Conservation (phyloP, 2,113 vertebrate species). For the Telmatochromis sp. region DNA sequence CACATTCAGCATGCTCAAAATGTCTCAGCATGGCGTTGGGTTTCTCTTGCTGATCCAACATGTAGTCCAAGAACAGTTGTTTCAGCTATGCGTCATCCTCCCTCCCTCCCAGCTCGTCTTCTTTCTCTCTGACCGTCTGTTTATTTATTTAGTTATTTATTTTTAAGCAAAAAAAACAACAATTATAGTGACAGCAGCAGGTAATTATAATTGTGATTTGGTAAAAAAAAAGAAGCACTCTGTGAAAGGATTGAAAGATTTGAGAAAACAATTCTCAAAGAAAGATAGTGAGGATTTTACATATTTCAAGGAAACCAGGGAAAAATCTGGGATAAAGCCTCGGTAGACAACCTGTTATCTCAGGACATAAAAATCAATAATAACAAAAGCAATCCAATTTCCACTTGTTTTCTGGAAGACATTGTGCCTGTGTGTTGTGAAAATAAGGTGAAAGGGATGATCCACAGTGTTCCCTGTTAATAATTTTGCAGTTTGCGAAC, state of each 20-base stretch:
- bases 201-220: background rate
- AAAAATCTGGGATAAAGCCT: background rate
- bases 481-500: background rate
- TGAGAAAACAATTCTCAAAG: background rate
- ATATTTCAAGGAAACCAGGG: background rate
- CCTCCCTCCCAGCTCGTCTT: conserved; percentile 67
- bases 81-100: conserved; percentile 65
- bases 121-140: conserved; percentile 14
- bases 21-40: background rate
- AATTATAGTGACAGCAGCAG: background rate
- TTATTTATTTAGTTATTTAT: background rate
- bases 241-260: background rate
- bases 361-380: background rate
- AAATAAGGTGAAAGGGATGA: background rate
- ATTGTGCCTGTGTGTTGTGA: background rate
- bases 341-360: background rate
- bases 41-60: background rate
- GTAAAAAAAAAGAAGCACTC: background rate
- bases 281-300: background rate
- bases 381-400: background rate
- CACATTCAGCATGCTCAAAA: background rate
- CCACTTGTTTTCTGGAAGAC: background rate
- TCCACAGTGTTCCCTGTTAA: background rate
- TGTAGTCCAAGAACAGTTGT: background rate
- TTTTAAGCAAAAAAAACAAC: background rate